Base-by-base conservation (phyloP, 2,113 vertebrate genomes). In the Salminus brasiliensis region DNA sequence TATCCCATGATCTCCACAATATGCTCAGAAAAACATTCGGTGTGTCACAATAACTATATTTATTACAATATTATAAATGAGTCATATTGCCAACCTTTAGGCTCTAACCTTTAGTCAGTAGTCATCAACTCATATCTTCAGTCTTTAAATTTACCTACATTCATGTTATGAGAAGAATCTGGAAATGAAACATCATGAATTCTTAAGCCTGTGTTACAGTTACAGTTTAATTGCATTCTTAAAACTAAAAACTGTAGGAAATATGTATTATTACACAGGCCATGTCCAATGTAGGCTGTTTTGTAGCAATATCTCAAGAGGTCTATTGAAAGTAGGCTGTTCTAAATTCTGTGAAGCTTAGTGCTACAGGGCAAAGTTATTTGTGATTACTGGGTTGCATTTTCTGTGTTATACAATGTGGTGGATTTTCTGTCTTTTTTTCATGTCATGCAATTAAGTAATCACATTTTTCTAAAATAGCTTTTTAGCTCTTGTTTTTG, bases 381-480 rank as follows among this genome's bases (percentile, higher is more conserved):
- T 36, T 52, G 62, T 32, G 30, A 29, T 67, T 32, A 18, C 27
- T 53, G 16, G 60, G 16, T 16, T 74, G 60, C 52, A 10, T 74
- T 74, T 59, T 72, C 30, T 60, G 55, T 47, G 36, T 57, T 57
- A 55, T 15, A 15, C 12, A 53, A 15, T 34, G 30, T 72, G 39
- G 12, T 62, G 53, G 59, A 74, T 43, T 74, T 7, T n/a, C 21
- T 74, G n/a, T 39, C 52, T 57, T 23, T 59, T 23, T 72, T 49
- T 15, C 2, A 2, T 71, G 5, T 53, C 11, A 2, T 39, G 52
- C 13, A 72, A 27, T 41, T 2, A 29, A 10, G 9, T 6, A 5
- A 4, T n/a, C 13, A 1, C 0, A 0, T n/a, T n/a, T 52, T 4
- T 18, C 1, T 18, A 49, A 1, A n/a, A 21, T 27, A 16, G 12